Evolutionary conservation across 2,888 invertebrate species (phyloP).

Genomic region (Latrodectus elegans): DNA sequence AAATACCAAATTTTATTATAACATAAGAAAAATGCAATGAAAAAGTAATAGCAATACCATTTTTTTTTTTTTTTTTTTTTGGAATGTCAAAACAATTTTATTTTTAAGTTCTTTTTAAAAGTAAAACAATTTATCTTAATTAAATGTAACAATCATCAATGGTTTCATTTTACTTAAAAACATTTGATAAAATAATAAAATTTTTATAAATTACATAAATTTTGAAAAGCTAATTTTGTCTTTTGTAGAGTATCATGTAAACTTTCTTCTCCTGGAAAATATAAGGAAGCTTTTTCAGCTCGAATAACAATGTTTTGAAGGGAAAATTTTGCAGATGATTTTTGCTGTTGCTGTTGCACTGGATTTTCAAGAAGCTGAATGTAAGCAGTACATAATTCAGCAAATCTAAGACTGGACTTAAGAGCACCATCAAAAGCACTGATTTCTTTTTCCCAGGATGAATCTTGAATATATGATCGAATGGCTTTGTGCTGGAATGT

Average conservation of each 20-base stretch:
- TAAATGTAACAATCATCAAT: too few relatives aligned
- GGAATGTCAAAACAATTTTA: too few relatives aligned
- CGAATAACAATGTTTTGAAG: not conserved
- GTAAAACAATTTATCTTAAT: too few relatives aligned
- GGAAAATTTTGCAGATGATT: not conserved
- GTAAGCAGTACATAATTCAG: slow-evolving; percentile 74
- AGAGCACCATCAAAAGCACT: slow-evolving; percentile 80
- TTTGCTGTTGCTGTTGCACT: slow-evolving; percentile 8
- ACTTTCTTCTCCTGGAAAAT: not conserved
- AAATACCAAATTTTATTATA: too few relatives aligned
- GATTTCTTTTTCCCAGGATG: slow-evolving; percentile 77
- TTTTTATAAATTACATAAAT: not conserved
- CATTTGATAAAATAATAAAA: too few relatives aligned
- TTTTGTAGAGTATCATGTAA: not conserved
- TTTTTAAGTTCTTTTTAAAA: too few relatives aligned
- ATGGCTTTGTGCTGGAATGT: slow-evolving; percentile 87
- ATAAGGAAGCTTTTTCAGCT: not conserved
- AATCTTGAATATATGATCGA: slow-evolving; percentile 82
- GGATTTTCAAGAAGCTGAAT: slow-evolving; percentile 7
- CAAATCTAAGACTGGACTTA: slow-evolving; percentile 79
- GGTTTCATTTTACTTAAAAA: too few relatives aligned
- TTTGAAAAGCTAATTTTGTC: not conserved
- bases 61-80: too few relatives aligned
- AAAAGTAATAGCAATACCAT: too few relatives aligned
- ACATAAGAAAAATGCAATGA: too few relatives aligned